A percentile compares a stretch with the other conserved stretches of the same genome.
Evolutionary conservation across 2,888 invertebrate species (phyloP).

Genomic region (Eurytoma californica): DNA sequence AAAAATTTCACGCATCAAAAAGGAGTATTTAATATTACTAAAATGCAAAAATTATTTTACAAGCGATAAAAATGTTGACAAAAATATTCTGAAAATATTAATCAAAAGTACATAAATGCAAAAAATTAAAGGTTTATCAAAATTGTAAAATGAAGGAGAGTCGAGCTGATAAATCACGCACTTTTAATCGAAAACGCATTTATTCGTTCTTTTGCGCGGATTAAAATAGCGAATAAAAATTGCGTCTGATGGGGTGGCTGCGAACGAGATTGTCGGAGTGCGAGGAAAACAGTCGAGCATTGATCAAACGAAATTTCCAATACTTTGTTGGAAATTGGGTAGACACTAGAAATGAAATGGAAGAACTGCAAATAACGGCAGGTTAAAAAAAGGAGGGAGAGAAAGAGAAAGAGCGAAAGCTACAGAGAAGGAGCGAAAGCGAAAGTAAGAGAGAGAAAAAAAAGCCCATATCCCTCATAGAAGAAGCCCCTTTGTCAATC

Average conservation of each 20-base stretch:
- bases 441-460: conserved; percentile 38
- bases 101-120: too few relatives aligned
- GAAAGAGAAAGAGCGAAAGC: conserved; percentile 14
- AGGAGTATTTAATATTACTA: too few relatives aligned
- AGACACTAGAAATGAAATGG: conserved; percentile 69
- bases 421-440: not conserved
- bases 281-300: conserved; percentile 21
- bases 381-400: not conserved
- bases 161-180: too few relatives aligned
- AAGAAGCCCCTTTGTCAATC: conserved; percentile 33
- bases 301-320: conserved; percentile 61
- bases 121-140: too few relatives aligned
- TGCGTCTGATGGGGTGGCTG: not conserved
- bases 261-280: not conserved
- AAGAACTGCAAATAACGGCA: conserved; percentile 65
- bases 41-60: too few relatives aligned
- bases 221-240: not conserved
- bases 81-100: too few relatives aligned
- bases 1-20: too few relatives aligned
- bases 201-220: not conserved
- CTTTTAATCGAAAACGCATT: too few relatives aligned
- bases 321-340: conserved; percentile 66
- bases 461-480: conserved; percentile 20
- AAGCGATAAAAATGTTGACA: too few relatives aligned
- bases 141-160: too few relatives aligned